These are phyloP conservation scores for Agapetus fuscipes DNA, from an alignment of 2,888 invertebrate genomes.

Conservation along the genomic window DNA sequence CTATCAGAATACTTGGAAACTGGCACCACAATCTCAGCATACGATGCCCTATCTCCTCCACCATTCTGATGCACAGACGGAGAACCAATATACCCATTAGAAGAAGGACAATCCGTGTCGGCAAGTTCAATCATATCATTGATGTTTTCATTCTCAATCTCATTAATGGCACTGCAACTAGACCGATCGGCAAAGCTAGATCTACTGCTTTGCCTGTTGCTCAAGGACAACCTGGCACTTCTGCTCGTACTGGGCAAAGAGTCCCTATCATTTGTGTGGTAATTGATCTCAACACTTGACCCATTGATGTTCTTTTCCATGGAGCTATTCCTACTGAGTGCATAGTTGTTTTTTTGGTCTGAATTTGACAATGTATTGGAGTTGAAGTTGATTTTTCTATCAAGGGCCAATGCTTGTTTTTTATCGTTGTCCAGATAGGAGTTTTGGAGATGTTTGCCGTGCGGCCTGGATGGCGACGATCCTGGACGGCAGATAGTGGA, in stretches of 20 bases:
- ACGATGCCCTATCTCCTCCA: constrained; percentile 39
- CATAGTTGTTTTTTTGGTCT: constrained; percentile 33
- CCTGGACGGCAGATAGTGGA: constrained; percentile 18
- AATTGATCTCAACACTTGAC: constrained; percentile 27
- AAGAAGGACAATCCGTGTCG: constrained; percentile 6
- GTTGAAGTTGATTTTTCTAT: constrained; percentile 27
- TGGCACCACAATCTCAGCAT: constrained; percentile 37
- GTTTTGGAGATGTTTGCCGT: constrained; percentile 24
- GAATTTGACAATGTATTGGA: constrained; percentile 30
- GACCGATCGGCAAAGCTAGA: constrained; percentile 20
- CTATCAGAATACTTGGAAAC: constrained; percentile 34
- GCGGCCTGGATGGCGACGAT: constrained; percentile 19
- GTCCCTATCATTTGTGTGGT: constrained; percentile 12
- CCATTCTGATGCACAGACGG: constrained; percentile 14
- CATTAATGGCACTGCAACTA: constrained; percentile 21
- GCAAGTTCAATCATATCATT: constrained; percentile 15
- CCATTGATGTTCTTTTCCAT: constrained; percentile 31
- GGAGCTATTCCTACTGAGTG: constrained; percentile 34
- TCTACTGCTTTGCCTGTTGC: constrained; percentile 19
- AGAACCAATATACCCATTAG: constrained; percentile 9
- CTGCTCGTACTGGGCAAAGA: constrained; percentile 19
- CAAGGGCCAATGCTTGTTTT: constrained; percentile 21
- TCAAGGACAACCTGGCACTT: constrained; percentile 18
- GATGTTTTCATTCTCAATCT: constrained; percentile 19
- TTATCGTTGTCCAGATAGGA: constrained; percentile 30